Base-by-base conservation (phyloP, 2,797 vertebrate genomes). In the Sebastes itinus region DNA sequence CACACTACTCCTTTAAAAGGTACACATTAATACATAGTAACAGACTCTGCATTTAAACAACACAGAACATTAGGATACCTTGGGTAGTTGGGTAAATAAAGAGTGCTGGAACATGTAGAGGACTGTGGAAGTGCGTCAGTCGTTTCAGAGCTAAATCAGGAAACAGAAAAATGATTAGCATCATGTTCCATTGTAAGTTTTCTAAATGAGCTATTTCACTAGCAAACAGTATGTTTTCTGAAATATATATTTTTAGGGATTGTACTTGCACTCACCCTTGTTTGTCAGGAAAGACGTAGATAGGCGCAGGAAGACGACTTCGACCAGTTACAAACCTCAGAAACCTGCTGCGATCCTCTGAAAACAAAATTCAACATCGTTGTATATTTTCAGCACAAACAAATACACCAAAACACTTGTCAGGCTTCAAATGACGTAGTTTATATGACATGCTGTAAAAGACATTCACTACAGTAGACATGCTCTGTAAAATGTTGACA, bases 291-390 rank as follows among this genome's bases (percentile, higher is more conserved):
- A 97, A 99, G 84, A 99, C 96, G 78, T 97, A 99, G 89, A 99
- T 99, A 1, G 98, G 97, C 0, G 98, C 97, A 13, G 98, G 98
- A 88, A 99, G 98, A 66, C 98, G 98, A 94, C 98, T 99, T 87
- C 98, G 97, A 66, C 98, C 98, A 0, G 98, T 99, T 81, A 99
- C 98, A 92, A 99, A 99, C 89, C 98, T 97, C 81, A 99, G 95
- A 92, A 99, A 99, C 76, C 98, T 96, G 93, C 98, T 99, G 55
- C 98, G 98, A 92, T 99, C 98, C 97, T 99, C 98, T 99, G 92
- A 83, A 83, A 90, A 65, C 70, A 92, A 62, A 87, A n/a, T 42
- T 62, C 3, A 78, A 70, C 49, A 42, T 6, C n/a, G 5, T 61
- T 72, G 3, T 30, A 42, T 5, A 11, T 63, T 56, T 38, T 65